These are phyloP conservation scores for Siniperca chuatsi DNA, from an alignment of 2,113 vertebrate species.

Conservation along the genomic window DNA sequence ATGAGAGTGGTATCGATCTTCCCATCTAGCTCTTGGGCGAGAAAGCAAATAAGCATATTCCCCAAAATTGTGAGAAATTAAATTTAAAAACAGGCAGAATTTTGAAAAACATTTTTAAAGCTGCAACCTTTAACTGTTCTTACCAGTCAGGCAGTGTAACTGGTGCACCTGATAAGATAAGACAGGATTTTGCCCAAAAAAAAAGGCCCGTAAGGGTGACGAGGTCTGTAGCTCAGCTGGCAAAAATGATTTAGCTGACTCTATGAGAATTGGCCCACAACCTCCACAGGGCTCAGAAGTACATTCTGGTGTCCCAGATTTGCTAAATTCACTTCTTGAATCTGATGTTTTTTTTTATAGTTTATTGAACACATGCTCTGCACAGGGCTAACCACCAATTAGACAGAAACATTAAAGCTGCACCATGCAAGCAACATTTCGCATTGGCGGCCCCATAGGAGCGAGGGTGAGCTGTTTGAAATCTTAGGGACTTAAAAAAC, in stretches of 20 bases:
- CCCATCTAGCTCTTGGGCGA: not conserved
- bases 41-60: not conserved
- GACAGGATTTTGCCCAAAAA: slow-evolving; percentile 5
- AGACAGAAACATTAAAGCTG: slow-evolving; percentile 40
- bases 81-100: not conserved
- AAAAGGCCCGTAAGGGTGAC: not conserved
- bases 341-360: not conserved
- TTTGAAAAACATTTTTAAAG: not conserved
- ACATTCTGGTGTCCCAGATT: slow-evolving; percentile 1
- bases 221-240: slow-evolving; percentile 33
- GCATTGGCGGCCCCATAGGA: not conserved
- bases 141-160: not conserved
- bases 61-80: not conserved
- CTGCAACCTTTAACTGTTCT: not conserved
- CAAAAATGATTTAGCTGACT: slow-evolving; percentile 26
- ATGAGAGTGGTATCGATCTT: not conserved
- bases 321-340: not conserved
- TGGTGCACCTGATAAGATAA: slow-evolving; percentile 22
- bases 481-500: not conserved
- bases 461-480: not conserved
- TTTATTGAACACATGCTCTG: slow-evolving; percentile 7
- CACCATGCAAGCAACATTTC: not conserved
- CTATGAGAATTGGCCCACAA: not conserved
- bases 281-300: slow-evolving; percentile 11
- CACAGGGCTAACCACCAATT: slow-evolving; percentile 15